Evolutionary conservation across 2,888 invertebrate genomes (phyloP), one percentile per base, ranked within the genome.

Genomic region (Theristus sp.): DNA sequence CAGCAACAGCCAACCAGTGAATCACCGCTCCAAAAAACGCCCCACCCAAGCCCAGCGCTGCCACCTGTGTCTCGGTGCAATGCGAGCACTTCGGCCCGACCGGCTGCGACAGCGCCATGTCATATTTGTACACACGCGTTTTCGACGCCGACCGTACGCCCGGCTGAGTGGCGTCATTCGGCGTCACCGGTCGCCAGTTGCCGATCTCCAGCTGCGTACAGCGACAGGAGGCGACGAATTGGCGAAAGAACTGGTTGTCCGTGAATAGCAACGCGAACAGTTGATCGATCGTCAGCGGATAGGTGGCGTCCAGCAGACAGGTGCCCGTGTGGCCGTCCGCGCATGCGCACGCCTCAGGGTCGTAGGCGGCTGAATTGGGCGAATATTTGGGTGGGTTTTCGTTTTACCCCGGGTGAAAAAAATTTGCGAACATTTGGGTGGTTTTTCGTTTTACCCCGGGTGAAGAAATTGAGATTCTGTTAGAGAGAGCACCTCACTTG

Each of bases 261-360:
- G 90, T 89, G 79, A 94, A 96, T 57, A 94, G 80, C 75, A 89
- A 81, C 59, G 88, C 87, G 78, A 91, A 93, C 63, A 93, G 77
- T 68, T 86, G 85, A 77, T 93, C 90, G 66, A 91, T 84, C 75
- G 85, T 84, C 69, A 90, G 82, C 60, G 87, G 84, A 75, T 87
- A 82, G 67, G 84, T 82, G 68, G 84, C 83, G 69, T 85, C 84
- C 64, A 87, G 77, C 62, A 89, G 74, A 74, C 84, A 81, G 66
- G 83, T 83, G 25, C 89, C 88, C 65, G 84, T 84, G 75, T 90
- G n/a, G n/a, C n/a, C n/a, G n/a, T n/a, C n/a, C n/a, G n/a, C n/a
- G n/a, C n/a, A n/a, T n/a, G n/a, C n/a, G n/a, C n/a, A n/a, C n/a
- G n/a, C n/a, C n/a, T n/a, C n/a, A n/a, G n/a, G n/a, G n/a, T n/a